Evolutionary conservation across 2,797 vertebrate species (phyloP).

Genomic region (Austrolebias charrua): DNA sequence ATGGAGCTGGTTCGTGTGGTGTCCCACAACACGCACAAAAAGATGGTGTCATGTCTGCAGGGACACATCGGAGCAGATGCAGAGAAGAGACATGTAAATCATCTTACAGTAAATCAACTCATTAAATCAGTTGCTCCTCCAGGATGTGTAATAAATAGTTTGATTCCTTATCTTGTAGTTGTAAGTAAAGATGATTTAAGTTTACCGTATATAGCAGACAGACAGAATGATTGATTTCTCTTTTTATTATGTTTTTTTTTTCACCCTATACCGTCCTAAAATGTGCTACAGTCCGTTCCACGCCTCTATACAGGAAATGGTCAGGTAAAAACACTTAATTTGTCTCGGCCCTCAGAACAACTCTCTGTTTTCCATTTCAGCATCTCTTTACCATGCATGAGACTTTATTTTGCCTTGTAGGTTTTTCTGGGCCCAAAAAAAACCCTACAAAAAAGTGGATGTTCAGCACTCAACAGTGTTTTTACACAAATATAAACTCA

Average conservation of each 20-base stretch:
- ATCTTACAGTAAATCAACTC: neutral
- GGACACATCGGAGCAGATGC: conserved; percentile 91
- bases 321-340: conserved; percentile 72
- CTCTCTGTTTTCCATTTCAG: conserved; percentile 54
- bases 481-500: conserved; percentile 23
- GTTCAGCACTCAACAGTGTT: conserved; percentile 31
- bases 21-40: conserved; percentile 95
- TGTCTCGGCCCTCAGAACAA: conserved; percentile 40
- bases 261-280: conserved; percentile 52
- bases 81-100: conserved; percentile 93
- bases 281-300: conserved; percentile 75
- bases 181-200: conserved; percentile 1
- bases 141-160: conserved; percentile 7
- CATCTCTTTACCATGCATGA: conserved; percentile 65
- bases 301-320: conserved; percentile 82
- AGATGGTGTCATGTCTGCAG: conserved; percentile 89
- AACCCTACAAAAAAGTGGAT: conserved; percentile 14
- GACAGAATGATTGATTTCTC: conserved; percentile 52
- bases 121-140: neutral
- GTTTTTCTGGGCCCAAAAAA: conserved; percentile 43
- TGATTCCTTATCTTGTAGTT: neutral
- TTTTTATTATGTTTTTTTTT: conserved; percentile 57
- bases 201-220: conserved; percentile 17
- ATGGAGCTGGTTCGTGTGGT: conserved; percentile 92
- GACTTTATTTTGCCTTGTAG: conserved; percentile 36